Conservation (phyloP, 2,797 vertebrate species). For the Microhierax caerulescens region DNA sequence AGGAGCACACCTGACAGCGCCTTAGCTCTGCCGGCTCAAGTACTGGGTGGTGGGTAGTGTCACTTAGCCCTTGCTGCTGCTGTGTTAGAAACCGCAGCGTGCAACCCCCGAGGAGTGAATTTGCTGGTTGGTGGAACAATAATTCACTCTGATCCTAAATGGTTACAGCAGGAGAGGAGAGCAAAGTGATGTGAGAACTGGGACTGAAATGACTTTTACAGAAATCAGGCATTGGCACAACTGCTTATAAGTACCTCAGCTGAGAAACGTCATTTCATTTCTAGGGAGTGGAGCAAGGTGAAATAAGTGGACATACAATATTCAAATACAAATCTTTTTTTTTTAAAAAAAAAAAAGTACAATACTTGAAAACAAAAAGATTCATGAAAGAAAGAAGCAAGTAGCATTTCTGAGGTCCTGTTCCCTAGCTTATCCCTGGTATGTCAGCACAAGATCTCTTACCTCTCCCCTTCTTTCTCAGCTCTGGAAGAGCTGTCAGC, state of each 20-base stretch:
- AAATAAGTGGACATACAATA: neutral
- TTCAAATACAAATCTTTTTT: neutral
- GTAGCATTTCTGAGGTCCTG: neutral
- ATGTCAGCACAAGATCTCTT: neutral
- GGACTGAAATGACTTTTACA: neutral
- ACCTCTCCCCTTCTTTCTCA: neutral
- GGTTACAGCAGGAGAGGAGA: neutral
- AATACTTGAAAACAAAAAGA: neutral
- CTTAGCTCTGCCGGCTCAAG: neutral
- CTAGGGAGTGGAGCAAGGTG: neutral
- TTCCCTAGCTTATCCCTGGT: neutral
- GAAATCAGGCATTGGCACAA: neutral
- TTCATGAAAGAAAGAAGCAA: neutral
- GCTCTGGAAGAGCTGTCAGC: neutral
- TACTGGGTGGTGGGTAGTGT: neutral
- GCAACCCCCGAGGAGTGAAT: neutral
- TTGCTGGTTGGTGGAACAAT: neutral
- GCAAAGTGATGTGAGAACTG: neutral
- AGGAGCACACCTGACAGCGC: neutral
- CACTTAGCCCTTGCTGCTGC: neutral
- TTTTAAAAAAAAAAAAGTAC: neutral
- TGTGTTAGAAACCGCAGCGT: neutral
- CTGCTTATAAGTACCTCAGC: neutral
- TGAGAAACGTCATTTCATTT: neutral
- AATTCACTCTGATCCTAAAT: neutral